These are phyloP conservation scores for Pararge aegeria DNA, from an alignment of 1,140 invertebrate species.

Conservation along the genomic window DNA sequence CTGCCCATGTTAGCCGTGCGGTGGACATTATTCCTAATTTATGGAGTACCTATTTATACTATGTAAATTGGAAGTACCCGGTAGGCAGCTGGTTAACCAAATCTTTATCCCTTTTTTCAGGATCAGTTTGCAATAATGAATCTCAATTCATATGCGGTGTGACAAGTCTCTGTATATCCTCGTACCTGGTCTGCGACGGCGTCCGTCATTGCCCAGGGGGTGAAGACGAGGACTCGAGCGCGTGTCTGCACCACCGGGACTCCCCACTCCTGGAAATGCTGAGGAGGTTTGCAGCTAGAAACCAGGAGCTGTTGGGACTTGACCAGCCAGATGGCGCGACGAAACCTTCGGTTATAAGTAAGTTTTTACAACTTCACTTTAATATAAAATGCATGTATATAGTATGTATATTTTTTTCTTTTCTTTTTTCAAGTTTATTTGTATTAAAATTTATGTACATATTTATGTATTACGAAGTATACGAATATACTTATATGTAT, in stretches of 20 bases:
- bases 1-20: too few species aligned
- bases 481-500: too few species aligned
- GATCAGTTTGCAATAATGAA: conserved; percentile 60
- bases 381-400: too few species aligned
- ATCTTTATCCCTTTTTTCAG: conserved; percentile 28
- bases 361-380: conserved; percentile 14
- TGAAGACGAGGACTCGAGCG: conserved; percentile 66
- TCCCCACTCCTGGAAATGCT: conserved; percentile 66
- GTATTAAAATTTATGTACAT: too few species aligned
- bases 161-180: conserved; percentile 80
- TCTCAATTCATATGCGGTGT: conserved; percentile 63
- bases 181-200: conserved; percentile 82
- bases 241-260: conserved; percentile 55
- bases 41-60: too few species aligned
- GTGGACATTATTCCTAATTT: too few species aligned
- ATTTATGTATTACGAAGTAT: too few species aligned
- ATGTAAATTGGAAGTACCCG: too few species aligned
- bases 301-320: conserved; percentile 66
- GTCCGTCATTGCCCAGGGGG: conserved; percentile 82
- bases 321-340: conserved; percentile 60
- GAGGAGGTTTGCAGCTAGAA: conserved; percentile 62
- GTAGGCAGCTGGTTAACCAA: too few species aligned
- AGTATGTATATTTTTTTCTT: too few species aligned
- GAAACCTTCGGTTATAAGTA: conserved; percentile 71
- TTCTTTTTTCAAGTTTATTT: too few species aligned